Evolutionary conservation across 2,113 vertebrate species (phyloP).

Genomic region (Lontra canadensis): DNA sequence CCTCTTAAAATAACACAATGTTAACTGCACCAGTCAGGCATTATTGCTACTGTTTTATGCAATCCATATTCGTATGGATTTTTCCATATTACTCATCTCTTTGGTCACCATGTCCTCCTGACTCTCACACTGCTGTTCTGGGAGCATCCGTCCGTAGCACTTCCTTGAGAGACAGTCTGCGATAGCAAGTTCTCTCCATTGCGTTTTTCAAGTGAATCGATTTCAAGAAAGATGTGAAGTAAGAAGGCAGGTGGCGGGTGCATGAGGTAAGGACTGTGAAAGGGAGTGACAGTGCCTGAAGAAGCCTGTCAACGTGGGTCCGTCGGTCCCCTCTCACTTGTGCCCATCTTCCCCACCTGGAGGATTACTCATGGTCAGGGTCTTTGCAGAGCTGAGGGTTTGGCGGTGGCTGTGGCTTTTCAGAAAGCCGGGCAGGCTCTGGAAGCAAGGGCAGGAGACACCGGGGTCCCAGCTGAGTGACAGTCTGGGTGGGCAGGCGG

Average conservation of each 20-base stretch:
- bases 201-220: not conserved
- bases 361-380: not conserved
- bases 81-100: not conserved
- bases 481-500: accelerated
- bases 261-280: not conserved
- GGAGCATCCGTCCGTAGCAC: not conserved
- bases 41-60: not conserved
- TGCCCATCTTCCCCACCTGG: accelerated
- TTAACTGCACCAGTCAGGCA: not conserved
- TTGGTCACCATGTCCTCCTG: not conserved
- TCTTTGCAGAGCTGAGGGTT: not conserved
- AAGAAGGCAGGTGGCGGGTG: not conserved
- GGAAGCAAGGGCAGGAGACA: not conserved
- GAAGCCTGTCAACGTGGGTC: accelerated
- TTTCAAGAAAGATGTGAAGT: not conserved
- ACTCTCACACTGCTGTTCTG: not conserved
- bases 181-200: not conserved
- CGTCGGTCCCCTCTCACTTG: accelerated
- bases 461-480: not conserved
- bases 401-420: not conserved
- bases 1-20: not conserved
- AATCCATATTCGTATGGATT: not conserved
- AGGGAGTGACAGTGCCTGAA: not conserved
- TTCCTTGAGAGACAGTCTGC: not conserved
- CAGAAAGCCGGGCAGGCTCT: not conserved